A percentile compares a stretch with the other conserved stretches of the same genome.
These are phyloP conservation scores for Bombus polaris DNA, from an alignment of 1,140 invertebrate species.

Conservation along the genomic window DNA sequence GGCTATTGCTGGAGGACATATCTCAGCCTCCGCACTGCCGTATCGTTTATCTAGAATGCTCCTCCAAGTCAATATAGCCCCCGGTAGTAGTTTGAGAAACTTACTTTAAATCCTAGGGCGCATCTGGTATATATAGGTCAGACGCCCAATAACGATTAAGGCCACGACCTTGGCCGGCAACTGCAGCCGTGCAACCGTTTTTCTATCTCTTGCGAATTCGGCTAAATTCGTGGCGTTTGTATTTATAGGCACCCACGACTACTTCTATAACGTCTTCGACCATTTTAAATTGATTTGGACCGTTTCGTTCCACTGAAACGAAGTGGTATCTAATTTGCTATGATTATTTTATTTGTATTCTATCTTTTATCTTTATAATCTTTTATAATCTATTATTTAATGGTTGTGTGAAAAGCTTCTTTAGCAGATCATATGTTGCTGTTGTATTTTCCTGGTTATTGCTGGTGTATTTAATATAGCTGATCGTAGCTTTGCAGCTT, in stretches of 20 bases:
- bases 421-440: no score
- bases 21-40: constrained; percentile 36
- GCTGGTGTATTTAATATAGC: no score
- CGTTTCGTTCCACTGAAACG: background rate
- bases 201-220: background rate
- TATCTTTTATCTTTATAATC: no score
- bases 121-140: constrained; percentile 24
- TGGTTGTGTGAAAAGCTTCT: background rate
- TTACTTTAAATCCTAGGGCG: constrained; percentile 45
- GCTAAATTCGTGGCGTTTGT: constrained; percentile 5
- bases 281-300: background rate
- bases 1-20: constrained; percentile 11
- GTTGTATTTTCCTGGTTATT: no score
- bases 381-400: background rate
- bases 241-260: constrained; percentile 13
- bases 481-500: no score
- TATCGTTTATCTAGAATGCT: constrained; percentile 44
- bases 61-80: constrained; percentile 18
- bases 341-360: no score
- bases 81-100: constrained; percentile 38
- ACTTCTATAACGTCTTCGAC: background rate
- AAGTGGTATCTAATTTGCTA: no score
- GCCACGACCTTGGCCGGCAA: constrained; percentile 43
- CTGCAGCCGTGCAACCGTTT: constrained; percentile 18
- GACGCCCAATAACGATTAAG: constrained; percentile 49